Percentiles rank a stretch among this genome's conserved stretches.
These are phyloP conservation scores for Exaiptasia diaphana DNA, from an alignment of 64 coral and sea anemone genomes.

Conservation along the genomic window DNA sequence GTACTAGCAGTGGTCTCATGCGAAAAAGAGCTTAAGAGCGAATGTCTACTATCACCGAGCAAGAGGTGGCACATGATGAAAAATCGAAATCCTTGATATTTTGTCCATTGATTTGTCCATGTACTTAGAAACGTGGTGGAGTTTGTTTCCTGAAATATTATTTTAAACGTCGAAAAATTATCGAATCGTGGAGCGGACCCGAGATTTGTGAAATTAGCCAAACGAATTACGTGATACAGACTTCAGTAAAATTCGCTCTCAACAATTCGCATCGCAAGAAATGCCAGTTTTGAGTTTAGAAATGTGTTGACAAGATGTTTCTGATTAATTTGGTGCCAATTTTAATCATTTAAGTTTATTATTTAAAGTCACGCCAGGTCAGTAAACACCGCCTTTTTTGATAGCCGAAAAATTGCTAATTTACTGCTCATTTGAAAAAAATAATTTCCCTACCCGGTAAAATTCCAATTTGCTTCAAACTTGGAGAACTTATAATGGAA, in stretches of 20 bases:
- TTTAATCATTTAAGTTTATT: neutral
- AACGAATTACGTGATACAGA: neutral
- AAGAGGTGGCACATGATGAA: too few relatives aligned
- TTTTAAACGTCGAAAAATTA: too few relatives aligned
- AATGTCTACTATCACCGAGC: too few relatives aligned
- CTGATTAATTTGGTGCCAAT: neutral
- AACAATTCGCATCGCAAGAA: neutral
- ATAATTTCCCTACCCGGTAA: constrained; percentile 2
- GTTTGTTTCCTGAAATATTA: too few relatives aligned
- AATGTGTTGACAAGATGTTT: neutral
- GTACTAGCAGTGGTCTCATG: too few relatives aligned
- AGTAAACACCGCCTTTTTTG: neutral
- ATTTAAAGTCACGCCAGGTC: neutral
- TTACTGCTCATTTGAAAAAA: neutral
- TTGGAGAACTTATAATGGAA: constrained; percentile 8
- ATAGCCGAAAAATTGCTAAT: neutral
- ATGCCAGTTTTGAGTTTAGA: neutral
- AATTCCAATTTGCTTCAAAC: neutral
- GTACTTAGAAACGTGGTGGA: too few relatives aligned
- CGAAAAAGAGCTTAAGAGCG: too few relatives aligned
- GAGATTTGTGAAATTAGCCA: neutral
- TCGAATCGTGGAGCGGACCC: too few relatives aligned
- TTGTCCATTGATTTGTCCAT: too few relatives aligned
- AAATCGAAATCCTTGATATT: too few relatives aligned
- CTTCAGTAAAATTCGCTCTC: constrained; percentile 12